Conservation (phyloP, 1,140 invertebrate genomes). For the Bilobella aurantiaca region DNA sequence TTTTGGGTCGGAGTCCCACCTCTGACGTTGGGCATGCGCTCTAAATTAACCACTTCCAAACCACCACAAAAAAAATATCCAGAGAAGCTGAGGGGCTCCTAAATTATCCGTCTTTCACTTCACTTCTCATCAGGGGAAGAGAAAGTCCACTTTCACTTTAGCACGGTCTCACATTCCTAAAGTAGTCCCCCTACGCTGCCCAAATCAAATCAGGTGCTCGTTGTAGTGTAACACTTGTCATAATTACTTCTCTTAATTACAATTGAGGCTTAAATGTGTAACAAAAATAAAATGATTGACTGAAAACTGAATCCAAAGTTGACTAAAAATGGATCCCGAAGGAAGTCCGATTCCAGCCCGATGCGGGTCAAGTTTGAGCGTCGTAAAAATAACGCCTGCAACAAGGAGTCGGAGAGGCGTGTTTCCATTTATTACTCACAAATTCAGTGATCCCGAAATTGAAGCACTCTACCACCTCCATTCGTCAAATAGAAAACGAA, state of each 20-base stretch:
- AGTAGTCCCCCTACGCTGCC: too few species aligned
- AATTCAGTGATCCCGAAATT: conserved; percentile 35
- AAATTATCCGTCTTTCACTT: not conserved
- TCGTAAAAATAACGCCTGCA: conserved; percentile 31
- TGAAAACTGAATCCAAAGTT: too few species aligned
- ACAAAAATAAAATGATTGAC: not conserved
- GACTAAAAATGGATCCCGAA: conserved; percentile 16
- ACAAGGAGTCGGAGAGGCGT: conserved; percentile 21
- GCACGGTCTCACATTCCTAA: too few species aligned
- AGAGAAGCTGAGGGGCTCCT: not conserved
- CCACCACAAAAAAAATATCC: not conserved
- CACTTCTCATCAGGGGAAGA: not conserved
- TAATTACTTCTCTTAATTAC: too few species aligned
- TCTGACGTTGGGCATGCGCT: too few species aligned
- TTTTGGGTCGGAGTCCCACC: too few species aligned
- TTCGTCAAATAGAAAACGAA: conserved; percentile 27
- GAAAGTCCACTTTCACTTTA: not conserved
- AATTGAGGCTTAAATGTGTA: too few species aligned
- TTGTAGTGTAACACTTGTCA: too few species aligned
- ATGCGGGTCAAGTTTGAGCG: conserved; percentile 32
- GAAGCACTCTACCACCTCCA: conserved; percentile 33
- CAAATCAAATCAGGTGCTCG: too few species aligned
- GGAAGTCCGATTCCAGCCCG: conserved; percentile 17
- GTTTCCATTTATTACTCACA: conserved; percentile 22
- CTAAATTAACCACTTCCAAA: not conserved